These are phyloP conservation scores for Drosophila mettleri DNA, from an alignment of 2,888 invertebrate genomes.

Conservation along the genomic window DNA sequence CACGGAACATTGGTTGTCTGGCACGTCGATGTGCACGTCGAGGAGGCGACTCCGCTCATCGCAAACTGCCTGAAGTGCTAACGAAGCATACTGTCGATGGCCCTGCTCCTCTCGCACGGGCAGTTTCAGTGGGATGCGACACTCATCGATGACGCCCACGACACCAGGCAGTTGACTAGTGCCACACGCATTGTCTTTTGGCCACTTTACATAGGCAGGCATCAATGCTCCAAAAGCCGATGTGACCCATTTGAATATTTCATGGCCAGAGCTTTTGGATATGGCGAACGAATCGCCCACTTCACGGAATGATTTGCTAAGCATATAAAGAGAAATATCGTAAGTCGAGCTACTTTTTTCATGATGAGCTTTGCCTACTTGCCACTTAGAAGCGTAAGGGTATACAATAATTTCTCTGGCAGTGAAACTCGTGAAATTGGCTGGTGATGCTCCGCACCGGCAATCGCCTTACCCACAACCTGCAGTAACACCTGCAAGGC, in stretches of 20 bases:
- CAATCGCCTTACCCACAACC: slow-evolving; percentile 31
- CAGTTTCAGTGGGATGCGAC: slow-evolving; percentile 34
- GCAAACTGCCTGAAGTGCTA: slow-evolving; percentile 49
- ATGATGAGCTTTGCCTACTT: slow-evolving; percentile 25
- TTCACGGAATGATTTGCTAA: slow-evolving; percentile 54
- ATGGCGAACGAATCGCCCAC: slow-evolving; percentile 54
- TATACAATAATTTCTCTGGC: slow-evolving; percentile 49
- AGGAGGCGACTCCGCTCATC: slow-evolving; percentile 50
- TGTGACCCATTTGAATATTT: slow-evolving; percentile 56
- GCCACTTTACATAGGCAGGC: slow-evolving; percentile 50
- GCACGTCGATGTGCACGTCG: slow-evolving; percentile 48
- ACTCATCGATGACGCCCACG: slow-evolving; percentile 54
- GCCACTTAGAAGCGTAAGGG: slow-evolving; percentile 47
- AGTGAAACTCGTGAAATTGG: slow-evolving; percentile 41
- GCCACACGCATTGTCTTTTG: slow-evolving; percentile 14
- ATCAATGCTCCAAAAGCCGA: slow-evolving; percentile 34
- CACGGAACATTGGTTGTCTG: slow-evolving; percentile 42
- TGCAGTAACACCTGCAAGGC: slow-evolving; percentile 31
- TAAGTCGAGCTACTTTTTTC: neutral
- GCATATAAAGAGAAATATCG: neutral
- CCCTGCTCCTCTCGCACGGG: slow-evolving; percentile 31
- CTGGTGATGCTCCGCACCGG: slow-evolving; percentile 26
- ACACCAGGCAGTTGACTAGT: slow-evolving; percentile 36
- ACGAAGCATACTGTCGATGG: slow-evolving; percentile 6
- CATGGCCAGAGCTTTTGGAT: slow-evolving; percentile 55